Evolutionary conservation across 2,888 invertebrate species (phyloP), one percentile per base, ranked within the genome.

Genomic region (Eilema caniola): DNA sequence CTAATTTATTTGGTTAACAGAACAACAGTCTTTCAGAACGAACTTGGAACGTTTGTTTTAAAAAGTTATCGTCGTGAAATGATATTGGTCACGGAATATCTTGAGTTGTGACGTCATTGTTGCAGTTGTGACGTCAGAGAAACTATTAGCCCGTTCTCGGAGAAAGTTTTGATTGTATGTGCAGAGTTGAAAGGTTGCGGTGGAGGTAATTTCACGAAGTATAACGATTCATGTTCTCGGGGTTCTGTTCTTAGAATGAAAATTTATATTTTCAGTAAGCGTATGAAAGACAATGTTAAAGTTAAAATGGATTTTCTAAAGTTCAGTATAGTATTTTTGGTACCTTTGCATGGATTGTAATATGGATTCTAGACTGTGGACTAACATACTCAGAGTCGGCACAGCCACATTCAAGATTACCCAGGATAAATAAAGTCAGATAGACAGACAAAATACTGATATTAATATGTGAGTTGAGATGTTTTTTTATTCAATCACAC

Each of bases 1-100:
- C 62, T 25, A 68, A 62, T 68, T 62, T 56, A 56, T 62, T 67
- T 53, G 33, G n/a, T 62, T 56, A 68, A 68, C 62, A 68, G 53
- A 47, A 31, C 61, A 68, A 62, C 67, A 68, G 33, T 62, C 67
- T 61, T 62, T 11, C 61, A 7, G 60, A 67, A 47, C 67, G 61
- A 47, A 53, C 25, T 59, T 66, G 14, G 25, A 41, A 41, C 59
- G 25, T 66, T 66, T 65, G 56, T 57, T 65, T 65, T 56, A 33
- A 57, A 65, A 65, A 33, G 41, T 53, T 64, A 23, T 33, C 24
- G 56, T 33, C 0, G 28, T 14, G 14, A 37, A 37, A 37, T 66
- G 11, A 12, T 57, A 25, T 33, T 59, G 25, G 66, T 66, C 66
- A 66, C 59, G 66, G 60, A 1, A 66, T 33, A 53, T 53, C n/a